Evolutionary conservation across 2,797 vertebrate genomes (phyloP), one percentile per base, ranked within the genome.

Genomic region (Anisognathus igniventris): DNA sequence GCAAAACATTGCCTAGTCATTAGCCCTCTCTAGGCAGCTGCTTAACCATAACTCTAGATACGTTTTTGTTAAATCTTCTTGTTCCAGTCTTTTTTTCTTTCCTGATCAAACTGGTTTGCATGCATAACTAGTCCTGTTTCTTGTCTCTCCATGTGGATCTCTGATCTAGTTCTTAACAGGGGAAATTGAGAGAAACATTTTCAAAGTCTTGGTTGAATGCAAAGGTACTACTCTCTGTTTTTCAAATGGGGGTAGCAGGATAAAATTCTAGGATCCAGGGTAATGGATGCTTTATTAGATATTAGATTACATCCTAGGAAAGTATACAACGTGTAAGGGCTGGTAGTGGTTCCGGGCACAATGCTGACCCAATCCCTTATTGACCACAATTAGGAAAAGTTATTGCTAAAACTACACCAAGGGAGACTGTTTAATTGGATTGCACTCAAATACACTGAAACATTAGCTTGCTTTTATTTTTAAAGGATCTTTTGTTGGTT

Each of bases 401-500:
- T 65, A 35, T 11, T 64, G n/a, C 11, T 67, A 37, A 82, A 91
- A 65, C 13, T 33, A n/a, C 10, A 39, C 6, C 6, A 28, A 73
- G 25, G 51, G 33, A 74, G 10, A 44, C 14, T 42, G 9, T 24
- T 88, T 81, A 71, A 74, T 51, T 77, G 8, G 28, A 40, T 89
- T 89, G n/a, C 14, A 33, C 10, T 74, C 31, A 77, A 54, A 90
- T 51, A 20, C 25, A 56, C 7, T 33, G 50, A 56, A 93, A 54
- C 8, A 17, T 76, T 71, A 65, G 12, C 21, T 73, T 77, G 21
- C 1, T 73, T 92, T 78, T 87, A 19, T 68, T 93, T 95, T 74
- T 86, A 77, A 92, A 77, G 15, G 17, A 65, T 39, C 47, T 81
- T 95, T 73, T 86, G 24, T 56, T 93, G 35, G 18, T 87, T 89